These are phyloP conservation scores for Amblyopsis rosae DNA, from an alignment of 2,113 vertebrate genomes.

Conservation along the genomic window DNA sequence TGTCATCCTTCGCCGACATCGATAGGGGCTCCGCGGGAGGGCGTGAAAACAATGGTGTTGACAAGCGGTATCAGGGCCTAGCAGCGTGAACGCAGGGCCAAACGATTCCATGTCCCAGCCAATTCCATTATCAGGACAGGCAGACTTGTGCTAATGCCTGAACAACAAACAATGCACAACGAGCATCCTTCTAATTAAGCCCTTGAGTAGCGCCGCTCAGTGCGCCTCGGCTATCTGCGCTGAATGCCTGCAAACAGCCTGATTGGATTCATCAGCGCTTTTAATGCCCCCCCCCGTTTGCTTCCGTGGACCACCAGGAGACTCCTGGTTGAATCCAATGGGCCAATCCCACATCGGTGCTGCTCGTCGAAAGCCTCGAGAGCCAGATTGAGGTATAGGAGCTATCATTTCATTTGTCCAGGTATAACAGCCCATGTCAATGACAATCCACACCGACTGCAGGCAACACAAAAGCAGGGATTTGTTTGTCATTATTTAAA, in stretches of 20 bases:
- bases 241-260: conserved; percentile 68
- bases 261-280: conserved; percentile 73
- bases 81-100: conserved; percentile 63
- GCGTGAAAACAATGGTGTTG: conserved; percentile 66
- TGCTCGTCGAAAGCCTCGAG: conserved; percentile 36
- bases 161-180: conserved; percentile 69
- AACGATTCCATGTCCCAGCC: conserved; percentile 70
- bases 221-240: conserved; percentile 59
- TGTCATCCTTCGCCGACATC: conserved; percentile 58
- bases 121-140: conserved; percentile 73
- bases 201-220: conserved; percentile 69
- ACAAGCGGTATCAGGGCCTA: conserved; percentile 62
- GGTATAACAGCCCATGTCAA: conserved; percentile 22
- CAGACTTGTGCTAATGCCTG: conserved; percentile 70
- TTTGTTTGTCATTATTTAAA: background rate
- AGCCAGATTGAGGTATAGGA: conserved; percentile 33
- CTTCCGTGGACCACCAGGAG: conserved; percentile 52
- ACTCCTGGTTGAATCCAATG: conserved; percentile 54
- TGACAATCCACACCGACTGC: conserved; percentile 23
- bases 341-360: conserved; percentile 31
- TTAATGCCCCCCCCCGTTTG: conserved; percentile 61
- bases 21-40: conserved; percentile 61
- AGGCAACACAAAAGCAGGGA: conserved; percentile 10
- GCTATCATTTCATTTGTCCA: conserved; percentile 33
- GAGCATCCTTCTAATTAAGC: conserved; percentile 74